A percentile compares a stretch with the other conserved stretches of the same genome.
Conservation (phyloP, 2,797 vertebrate species). For the Scolopax rusticola region DNA sequence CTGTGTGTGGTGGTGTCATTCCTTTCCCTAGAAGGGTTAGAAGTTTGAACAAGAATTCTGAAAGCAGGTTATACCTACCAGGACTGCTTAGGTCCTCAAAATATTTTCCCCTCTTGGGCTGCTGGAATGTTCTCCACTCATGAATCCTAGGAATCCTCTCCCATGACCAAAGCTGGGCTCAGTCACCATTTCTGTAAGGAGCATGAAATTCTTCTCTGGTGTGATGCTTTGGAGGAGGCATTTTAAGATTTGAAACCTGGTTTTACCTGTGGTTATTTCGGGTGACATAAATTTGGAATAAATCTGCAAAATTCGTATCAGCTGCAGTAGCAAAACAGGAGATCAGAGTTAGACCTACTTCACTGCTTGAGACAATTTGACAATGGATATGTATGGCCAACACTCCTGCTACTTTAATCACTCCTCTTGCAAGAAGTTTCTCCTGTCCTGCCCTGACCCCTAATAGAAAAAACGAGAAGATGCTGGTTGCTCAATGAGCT, state of each 20-base stretch:
- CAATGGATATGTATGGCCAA: fast-evolving
- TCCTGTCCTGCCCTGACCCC: background rate
- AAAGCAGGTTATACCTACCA: background rate
- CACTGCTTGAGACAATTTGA: no score
- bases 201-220: background rate
- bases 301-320: background rate
- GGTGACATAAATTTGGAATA: background rate
- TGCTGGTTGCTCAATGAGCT: background rate
- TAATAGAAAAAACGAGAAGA: background rate
- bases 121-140: background rate
- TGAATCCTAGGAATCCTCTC: background rate
- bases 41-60: background rate
- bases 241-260: background rate
- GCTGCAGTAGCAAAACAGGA: background rate
- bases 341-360: background rate
- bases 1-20: background rate
- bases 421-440: background rate
- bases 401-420: background rate
- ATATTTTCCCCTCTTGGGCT: background rate
- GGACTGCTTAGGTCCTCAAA: background rate
- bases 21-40: background rate
- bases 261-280: background rate
- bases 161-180: background rate
- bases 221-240: background rate
- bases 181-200: background rate